phyloP scores from a whole-genome alignment of 1,140 invertebrate genomes.

The Nasonia giraulti region DNA sequence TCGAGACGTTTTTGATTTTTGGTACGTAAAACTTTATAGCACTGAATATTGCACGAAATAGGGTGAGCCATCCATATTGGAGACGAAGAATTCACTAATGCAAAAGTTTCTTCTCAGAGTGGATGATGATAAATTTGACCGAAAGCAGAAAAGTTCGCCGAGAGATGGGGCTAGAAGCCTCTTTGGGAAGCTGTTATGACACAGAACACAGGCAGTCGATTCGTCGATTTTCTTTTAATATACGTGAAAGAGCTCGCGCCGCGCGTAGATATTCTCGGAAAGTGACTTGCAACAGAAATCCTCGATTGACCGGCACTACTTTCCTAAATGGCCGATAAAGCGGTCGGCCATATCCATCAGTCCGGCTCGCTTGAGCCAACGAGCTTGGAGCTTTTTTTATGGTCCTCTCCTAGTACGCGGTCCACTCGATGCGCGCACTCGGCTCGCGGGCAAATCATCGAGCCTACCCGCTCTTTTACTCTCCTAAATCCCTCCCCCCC shows the following conservation, averaged over 20 bases:
- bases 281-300: neutral
- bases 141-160: neutral
- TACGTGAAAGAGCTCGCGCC: neutral
- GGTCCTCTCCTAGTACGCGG: neutral
- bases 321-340: constrained; percentile 6
- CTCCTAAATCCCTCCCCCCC: too few species aligned
- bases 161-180: neutral
- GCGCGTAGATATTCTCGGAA: neutral
- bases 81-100: too few species aligned
- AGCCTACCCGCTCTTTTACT: neutral
- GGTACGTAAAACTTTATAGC: too few species aligned
- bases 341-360: neutral
- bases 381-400: neutral
- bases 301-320: neutral
- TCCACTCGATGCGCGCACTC: neutral
- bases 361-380: neutral
- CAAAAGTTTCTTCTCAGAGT: too few species aligned
- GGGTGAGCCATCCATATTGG: too few species aligned
- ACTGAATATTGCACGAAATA: too few species aligned
- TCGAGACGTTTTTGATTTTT: too few species aligned
- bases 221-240: neutral
- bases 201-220: too few species aligned
- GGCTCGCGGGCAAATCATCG: neutral
- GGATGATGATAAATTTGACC: too few species aligned
- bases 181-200: neutral